Evolutionary conservation across 2,797 vertebrate species (phyloP), one percentile per base, ranked within the genome.

Genomic region (Falco berigora): DNA sequence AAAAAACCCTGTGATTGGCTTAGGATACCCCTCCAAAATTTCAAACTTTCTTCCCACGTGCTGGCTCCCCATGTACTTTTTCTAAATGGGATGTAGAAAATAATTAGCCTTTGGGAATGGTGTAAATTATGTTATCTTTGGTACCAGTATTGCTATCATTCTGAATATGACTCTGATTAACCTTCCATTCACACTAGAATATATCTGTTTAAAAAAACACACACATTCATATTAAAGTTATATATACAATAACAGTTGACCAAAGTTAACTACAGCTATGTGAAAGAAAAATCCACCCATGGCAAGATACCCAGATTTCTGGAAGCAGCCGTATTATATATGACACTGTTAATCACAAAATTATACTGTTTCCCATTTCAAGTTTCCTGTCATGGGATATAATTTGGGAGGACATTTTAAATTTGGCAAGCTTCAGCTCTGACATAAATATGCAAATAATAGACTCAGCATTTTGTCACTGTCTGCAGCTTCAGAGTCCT

Each of bases 381-480:
- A 50, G 46, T 91, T 94, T 46, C 22, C 64, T 80, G 62, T 90
- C 66, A 85, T 4, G 8, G n/a, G 66, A 61, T 71, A 86, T 63
- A 50, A 12, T 80, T 64, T 50, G n/a, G 75, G 52, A 83, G 44
- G 30, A 28, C 23, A 14, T 81, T 69, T 87, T 53, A 94, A 76
- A 90, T 62, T 44, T 38, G 53, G 8, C 16, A 63, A 68, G 59
- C 36, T 91, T 79, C 56, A 63, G 44, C 30, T 95, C 74, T 62
- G 61, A 42, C 40, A 69, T 61, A 90, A 93, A 96, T 84, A 95
- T 58, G 53, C 53, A 94, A 95, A 94, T 73, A 64, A 81, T 15
- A 78, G 71, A 88, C 9, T 61, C 36, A 63, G 63, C 50, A 92
- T 90, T 94, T 90, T 95, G 71, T 88, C 78, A 69, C 32, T 86